Evolutionary conservation across 2,888 invertebrate species (phyloP), one percentile per base, ranked within the genome.

Genomic region (Graphium colonna): DNA sequence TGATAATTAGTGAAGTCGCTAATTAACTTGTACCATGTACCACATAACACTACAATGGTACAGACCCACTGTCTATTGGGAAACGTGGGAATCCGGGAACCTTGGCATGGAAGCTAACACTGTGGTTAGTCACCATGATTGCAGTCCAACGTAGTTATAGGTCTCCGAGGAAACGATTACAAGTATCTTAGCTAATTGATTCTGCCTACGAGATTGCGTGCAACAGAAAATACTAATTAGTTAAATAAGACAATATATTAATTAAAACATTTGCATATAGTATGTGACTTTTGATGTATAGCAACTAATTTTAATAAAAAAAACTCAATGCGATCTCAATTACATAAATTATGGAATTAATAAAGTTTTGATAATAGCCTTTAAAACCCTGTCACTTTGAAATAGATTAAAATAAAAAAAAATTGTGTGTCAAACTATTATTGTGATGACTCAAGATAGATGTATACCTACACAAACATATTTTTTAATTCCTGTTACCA

Each of bases 101-200:
- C 51, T 51, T 51, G 51, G 45, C 51, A 51, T 31, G 18, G 36
- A 36, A 46, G 16, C 5, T 17, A 33, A n/a, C 51, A 45, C 17
- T 39, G n/a, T 18, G 31, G 28, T 18, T 10, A 28, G 48, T 48
- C 40, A 28, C 28, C 48, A n/a, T 38, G 46, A 38, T 21, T 17
- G 33, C 45, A 18, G 15, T 26, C 38, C 28, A 12, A 39, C 26
- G 12, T 16, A 1, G 8, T 17, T 1, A 10, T n/a, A 33, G 33
- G 8, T 33, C 10, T 33, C 3, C 33, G 33, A 33, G 9, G 33
- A 33, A 33, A 33, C 33, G 10, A 9, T 33, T 33, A 33, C 10
- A 10, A 33, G 7, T 10, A n/a, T 5, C 2, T 0, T 12, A n/a
- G 3, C 3, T 21, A 42, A 43, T 38, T 43, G 38, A 26, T 36